Conservation (phyloP, 1,140 invertebrate species). For the Whitmania pigra region DNA sequence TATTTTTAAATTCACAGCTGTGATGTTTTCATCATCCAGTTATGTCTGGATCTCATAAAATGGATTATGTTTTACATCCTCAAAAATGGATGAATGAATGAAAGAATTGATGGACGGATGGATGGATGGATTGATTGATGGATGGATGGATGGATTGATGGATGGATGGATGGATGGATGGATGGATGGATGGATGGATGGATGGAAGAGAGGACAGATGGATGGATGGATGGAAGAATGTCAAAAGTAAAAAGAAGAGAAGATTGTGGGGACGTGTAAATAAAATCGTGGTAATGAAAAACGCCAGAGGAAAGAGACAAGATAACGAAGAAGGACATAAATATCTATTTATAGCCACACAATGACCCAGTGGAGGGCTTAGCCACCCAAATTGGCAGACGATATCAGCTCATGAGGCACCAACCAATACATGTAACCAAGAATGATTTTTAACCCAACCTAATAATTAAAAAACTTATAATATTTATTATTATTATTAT, state of each 20-base stretch:
- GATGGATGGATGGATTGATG: constrained; percentile 6
- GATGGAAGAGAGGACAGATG: neutral
- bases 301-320: too few species aligned
- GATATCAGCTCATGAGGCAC: too few species aligned
- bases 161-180: constrained; percentile 9
- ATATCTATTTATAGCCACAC: too few species aligned
- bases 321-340: too few species aligned
- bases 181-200: constrained; percentile 11
- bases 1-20: neutral
- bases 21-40: neutral
- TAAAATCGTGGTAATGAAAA: too few species aligned
- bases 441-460: neutral
- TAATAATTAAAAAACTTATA: too few species aligned
- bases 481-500: too few species aligned
- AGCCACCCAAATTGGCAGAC: too few species aligned
- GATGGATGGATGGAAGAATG: constrained; percentile 7
- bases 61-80: neutral
- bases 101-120: neutral
- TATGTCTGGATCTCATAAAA: neutral
- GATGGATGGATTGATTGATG: neutral
- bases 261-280: too few species aligned
- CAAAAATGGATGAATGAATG: neutral
- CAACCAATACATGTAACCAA: too few species aligned
- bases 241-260: neutral
- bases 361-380: too few species aligned